These are phyloP conservation scores for Elephantulus edwardii DNA, from an alignment of 2,113 vertebrate species.

Conservation along the genomic window DNA sequence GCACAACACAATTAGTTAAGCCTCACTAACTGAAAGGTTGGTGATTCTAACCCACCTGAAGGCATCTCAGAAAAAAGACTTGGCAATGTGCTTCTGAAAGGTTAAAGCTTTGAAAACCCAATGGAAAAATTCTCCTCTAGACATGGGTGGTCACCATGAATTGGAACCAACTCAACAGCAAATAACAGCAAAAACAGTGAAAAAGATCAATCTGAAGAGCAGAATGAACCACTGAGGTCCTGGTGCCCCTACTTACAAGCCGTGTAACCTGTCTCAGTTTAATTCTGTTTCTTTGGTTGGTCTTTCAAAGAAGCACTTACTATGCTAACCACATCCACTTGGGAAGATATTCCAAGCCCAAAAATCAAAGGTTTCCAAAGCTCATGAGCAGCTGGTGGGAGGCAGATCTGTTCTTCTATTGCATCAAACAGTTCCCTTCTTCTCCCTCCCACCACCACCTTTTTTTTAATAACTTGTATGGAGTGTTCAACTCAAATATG, in stretches of 20 bases:
- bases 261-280: not conserved
- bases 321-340: not conserved
- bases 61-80: too few relatives aligned
- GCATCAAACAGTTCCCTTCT: not conserved
- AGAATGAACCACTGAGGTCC: not conserved
- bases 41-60: too few relatives aligned
- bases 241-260: not conserved
- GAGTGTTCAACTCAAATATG: not conserved
- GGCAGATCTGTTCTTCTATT: not conserved
- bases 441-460: rapidly evolving
- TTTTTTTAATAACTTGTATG: not conserved
- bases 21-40: too few relatives aligned
- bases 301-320: not conserved
- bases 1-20: too few relatives aligned
- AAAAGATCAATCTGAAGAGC: not conserved
- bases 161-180: not conserved
- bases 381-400: not conserved
- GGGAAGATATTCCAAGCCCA: not conserved
- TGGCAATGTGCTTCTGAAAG: too few relatives aligned
- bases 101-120: too few relatives aligned
- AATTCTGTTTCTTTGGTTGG: not conserved
- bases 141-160: too few relatives aligned
- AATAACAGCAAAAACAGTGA: not conserved
- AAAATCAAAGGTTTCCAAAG: not conserved
- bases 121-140: too few relatives aligned